Base-by-base conservation (phyloP, 2,113 vertebrate species). In the Patagioenas fasciata region DNA sequence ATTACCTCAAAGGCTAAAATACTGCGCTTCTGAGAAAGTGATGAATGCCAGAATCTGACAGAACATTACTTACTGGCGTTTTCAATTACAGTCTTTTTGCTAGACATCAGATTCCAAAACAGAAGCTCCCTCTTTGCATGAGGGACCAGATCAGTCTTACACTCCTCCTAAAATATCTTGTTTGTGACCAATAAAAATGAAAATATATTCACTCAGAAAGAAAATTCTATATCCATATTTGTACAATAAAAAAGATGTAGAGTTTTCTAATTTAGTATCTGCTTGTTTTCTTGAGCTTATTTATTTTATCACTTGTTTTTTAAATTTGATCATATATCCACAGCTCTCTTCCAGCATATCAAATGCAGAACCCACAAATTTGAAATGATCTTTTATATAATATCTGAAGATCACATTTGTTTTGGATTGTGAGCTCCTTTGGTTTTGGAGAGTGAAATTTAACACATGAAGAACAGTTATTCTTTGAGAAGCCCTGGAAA, bases 1-100 rank as follows among this genome's bases (percentile, higher is more conserved):
- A 93, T 94, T 96, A 84, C 91, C 91, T 90, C 51, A 95, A 96
- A 96, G 93, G 84, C 47, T 73, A 93, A 96, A 93, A 73, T 82
- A 72, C 4, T 72, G 8, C 17, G 58, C 36, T 66, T 93, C 48
- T 70, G 75, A 93, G 65, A 91, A 85, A 72, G 5, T 66, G 48
- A 69, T 71, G 78, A 79, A 86, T 83, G 42, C 10, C 72, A 72
- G 64, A 87, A 91, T 51, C 23, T 71, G 32, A 78, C 19, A 61
- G 78, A 86, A 77, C 23, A 62, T 88, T 89, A 38, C 20, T 86
- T 80, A 62, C 17, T 23, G 26, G 3, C 4, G 67, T 93, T 83
- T 84, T 66, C 20, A 81, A 53, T 74, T 7, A 90, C n/a, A 73
- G 16, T 74, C 40, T 19, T 74, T 18, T 56, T 93, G 58, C 42